A percentile compares a stretch with the other conserved stretches of the same genome.
phyloP scores from a whole-genome alignment of 2,797 vertebrate genomes.

The Sibirionetta formosa region DNA sequence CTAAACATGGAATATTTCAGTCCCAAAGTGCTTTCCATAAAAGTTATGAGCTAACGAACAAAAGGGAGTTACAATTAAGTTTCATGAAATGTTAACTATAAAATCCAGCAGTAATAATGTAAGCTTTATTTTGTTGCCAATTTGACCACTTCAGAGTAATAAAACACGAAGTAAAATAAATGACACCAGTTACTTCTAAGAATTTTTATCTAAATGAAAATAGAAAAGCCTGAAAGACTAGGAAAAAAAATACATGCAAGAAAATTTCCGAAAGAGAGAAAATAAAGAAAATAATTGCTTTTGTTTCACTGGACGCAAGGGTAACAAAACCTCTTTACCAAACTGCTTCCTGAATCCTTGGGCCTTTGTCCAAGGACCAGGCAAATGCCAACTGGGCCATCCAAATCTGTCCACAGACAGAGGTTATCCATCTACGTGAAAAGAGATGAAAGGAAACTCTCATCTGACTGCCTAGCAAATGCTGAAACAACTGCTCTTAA shows the following conservation, averaged over 20 bases:
- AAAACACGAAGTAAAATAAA: not conserved
- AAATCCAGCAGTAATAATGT: constrained; percentile 2
- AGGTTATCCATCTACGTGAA: constrained; percentile 43
- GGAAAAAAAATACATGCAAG: not conserved
- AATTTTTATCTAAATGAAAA: constrained; percentile 35
- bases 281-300: constrained; percentile 46
- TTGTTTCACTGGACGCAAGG: not conserved
- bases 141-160: not conserved
- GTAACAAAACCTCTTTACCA: not conserved
- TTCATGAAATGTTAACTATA: constrained; percentile 3
- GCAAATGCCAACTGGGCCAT: constrained; percentile 55
- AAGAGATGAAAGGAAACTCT: constrained; percentile 19
- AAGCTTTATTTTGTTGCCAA: constrained; percentile 54
- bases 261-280: not conserved
- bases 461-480: constrained; percentile 9
- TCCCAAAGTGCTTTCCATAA: not conserved
- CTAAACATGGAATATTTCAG: not conserved
- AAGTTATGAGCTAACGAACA: constrained; percentile 36
- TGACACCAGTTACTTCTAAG: not conserved
- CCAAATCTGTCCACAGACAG: constrained; percentile 5
- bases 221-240: not conserved
- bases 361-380: constrained; percentile 30
- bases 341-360: constrained; percentile 41
- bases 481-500: constrained; percentile 22
- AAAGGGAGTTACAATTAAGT: not conserved